phyloP scores from a whole-genome alignment of 2,888 invertebrate species.

The Tetropium fuscum region DNA sequence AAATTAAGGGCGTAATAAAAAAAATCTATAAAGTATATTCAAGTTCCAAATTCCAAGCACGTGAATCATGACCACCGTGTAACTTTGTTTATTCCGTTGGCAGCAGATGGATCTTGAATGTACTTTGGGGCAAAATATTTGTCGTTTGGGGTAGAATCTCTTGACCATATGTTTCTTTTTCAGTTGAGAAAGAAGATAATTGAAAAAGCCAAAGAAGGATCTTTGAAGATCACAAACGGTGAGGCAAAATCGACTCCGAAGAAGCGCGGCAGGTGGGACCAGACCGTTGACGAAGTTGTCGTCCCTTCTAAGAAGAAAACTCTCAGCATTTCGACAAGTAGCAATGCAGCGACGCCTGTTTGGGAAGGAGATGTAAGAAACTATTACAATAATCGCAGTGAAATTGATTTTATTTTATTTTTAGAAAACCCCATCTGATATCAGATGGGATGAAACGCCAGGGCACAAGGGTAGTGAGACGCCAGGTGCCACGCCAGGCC shows the following conservation, averaged over 20 bases:
- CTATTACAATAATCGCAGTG: not conserved
- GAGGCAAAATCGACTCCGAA: conserved; percentile 77
- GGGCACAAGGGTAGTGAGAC: conserved; percentile 85
- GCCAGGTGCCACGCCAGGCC: conserved; percentile 92
- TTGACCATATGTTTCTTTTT: conserved; percentile 47
- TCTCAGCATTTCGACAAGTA: conserved; percentile 68
- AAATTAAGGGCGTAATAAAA: too few species aligned
- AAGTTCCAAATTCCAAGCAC: too few species aligned
- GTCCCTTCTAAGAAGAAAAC: conserved; percentile 80
- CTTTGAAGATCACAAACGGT: conserved; percentile 78
- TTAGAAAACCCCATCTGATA: conserved; percentile 80
- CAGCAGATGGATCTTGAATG: too few species aligned
- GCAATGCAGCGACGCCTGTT: conserved; percentile 76
- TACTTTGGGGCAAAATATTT: too few species aligned
- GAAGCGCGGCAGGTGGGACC: conserved; percentile 95
- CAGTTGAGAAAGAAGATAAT: conserved; percentile 88
- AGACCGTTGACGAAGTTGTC: conserved; percentile 86
- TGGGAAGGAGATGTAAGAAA: conserved; percentile 83
- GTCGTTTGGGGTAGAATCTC: too few species aligned
- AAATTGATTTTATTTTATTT: conserved; percentile 33
- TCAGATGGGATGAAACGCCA: conserved; percentile 96
- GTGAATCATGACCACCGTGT: too few species aligned
- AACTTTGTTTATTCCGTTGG: too few species aligned
- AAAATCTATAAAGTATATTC: too few species aligned
- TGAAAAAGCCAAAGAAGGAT: conserved; percentile 95